Evolutionary conservation across 2,797 vertebrate genomes (phyloP).

Genomic region (Bothrops alternatus): DNA sequence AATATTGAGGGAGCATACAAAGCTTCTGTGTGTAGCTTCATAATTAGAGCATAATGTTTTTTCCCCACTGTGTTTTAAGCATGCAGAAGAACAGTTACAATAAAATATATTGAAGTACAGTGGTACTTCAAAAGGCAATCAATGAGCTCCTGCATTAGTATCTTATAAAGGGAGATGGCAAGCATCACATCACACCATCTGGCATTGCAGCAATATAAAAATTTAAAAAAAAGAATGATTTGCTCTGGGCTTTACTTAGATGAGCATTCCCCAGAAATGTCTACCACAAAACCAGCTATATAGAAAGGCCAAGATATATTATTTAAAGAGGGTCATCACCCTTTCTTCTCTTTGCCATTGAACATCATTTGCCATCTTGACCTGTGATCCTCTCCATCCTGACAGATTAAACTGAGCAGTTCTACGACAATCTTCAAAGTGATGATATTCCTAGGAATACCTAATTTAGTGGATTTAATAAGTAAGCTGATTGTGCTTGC

Average conservation of each 20-base stretch:
- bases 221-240: not conserved
- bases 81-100: not conserved
- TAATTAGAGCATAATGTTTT: not conserved
- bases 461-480: not conserved
- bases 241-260: not conserved
- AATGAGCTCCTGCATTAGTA: not conserved
- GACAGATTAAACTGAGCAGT: conserved; percentile 3
- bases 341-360: not conserved
- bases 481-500: not conserved
- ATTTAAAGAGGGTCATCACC: not conserved
- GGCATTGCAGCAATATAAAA: conserved; percentile 1
- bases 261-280: not conserved
- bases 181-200: not conserved
- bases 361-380: not conserved
- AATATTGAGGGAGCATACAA: not conserved
- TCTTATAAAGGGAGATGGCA: not conserved
- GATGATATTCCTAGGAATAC: not conserved
- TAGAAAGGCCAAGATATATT: not conserved
- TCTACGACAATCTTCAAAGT: conserved; percentile 4
- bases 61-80: not conserved
- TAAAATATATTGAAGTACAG: not conserved
- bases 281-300: not conserved
- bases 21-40: not conserved
- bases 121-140: not conserved
- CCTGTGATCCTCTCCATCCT: not conserved